These are phyloP conservation scores for Tichodroma muraria DNA, from an alignment of 2,113 vertebrate species.

Conservation along the genomic window DNA sequence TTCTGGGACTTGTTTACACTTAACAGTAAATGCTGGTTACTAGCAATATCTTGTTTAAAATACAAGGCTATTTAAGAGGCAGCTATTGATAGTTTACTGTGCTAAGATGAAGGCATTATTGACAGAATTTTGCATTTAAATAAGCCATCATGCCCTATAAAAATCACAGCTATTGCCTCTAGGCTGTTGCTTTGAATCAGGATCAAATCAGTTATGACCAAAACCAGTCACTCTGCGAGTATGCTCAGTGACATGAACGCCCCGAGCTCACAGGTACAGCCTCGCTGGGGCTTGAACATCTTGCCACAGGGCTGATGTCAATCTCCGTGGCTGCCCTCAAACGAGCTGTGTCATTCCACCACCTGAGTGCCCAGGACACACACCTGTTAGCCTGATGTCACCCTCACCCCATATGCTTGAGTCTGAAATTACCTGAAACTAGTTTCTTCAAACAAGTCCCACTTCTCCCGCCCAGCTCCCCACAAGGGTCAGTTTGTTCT, in stretches of 20 bases:
- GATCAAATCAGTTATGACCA: not conserved
- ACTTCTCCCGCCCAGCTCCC: accelerated
- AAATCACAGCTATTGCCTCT: not conserved
- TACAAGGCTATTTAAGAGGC: not conserved
- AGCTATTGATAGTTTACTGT: not conserved
- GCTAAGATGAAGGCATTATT: not conserved
- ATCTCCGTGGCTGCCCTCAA: not conserved
- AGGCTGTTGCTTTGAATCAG: not conserved
- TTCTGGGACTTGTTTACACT: not conserved
- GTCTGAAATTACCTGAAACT: not conserved
- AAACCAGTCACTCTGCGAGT: not conserved
- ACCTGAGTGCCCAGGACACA: not conserved
- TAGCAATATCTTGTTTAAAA: slow-evolving; percentile 9
- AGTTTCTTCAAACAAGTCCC: not conserved
- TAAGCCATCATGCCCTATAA: not conserved
- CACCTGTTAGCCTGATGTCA: not conserved
- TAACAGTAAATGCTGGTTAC: not conserved
- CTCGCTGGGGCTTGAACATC: accelerated
- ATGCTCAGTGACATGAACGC: accelerated
- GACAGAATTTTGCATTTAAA: not conserved
- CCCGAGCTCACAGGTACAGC: not conserved
- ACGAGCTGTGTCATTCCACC: accelerated
- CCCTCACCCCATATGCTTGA: accelerated
- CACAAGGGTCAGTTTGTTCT: not conserved
- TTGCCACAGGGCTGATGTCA: not conserved